phyloP scores from a whole-genome alignment of 1,140 invertebrate genomes.

The Caenorhabditis inopinata region DNA sequence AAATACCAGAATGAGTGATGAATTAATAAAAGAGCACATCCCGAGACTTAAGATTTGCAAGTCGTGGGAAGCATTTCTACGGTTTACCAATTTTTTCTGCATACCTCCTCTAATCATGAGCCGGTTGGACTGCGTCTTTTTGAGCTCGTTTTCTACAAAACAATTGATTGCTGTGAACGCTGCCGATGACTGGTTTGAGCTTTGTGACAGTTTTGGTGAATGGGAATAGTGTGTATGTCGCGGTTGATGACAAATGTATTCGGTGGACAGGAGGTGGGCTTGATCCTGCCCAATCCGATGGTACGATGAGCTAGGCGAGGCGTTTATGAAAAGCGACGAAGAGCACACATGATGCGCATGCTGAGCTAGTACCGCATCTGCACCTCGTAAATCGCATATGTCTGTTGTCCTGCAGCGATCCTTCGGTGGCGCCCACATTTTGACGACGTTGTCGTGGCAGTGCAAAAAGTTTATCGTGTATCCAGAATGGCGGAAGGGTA shows the following conservation, averaged over 20 bases:
- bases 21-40: neutral
- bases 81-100: neutral
- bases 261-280: slow-evolving; percentile 1
- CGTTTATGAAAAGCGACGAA: neutral
- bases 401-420: slow-evolving; percentile 11
- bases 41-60: neutral
- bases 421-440: slow-evolving; percentile 27
- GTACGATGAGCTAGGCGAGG: slow-evolving; percentile 21
- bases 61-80: neutral
- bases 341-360: slow-evolving; percentile 33
- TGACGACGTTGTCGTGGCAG: neutral
- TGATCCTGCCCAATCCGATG: slow-evolving; percentile 21
- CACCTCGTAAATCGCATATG: slow-evolving; percentile 32
- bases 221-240: neutral
- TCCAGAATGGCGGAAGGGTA: neutral
- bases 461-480: neutral
- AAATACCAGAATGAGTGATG: neutral
- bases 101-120: slow-evolving; percentile 29
- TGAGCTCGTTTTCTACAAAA: neutral
- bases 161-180: neutral
- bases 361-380: slow-evolving; percentile 12
- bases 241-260: neutral
- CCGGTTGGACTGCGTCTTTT: neutral
- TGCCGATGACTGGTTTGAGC: neutral
- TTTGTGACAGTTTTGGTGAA: slow-evolving; percentile 13